Base-by-base conservation (phyloP, 2,888 invertebrate species). In the Crocallis elinguaria region DNA sequence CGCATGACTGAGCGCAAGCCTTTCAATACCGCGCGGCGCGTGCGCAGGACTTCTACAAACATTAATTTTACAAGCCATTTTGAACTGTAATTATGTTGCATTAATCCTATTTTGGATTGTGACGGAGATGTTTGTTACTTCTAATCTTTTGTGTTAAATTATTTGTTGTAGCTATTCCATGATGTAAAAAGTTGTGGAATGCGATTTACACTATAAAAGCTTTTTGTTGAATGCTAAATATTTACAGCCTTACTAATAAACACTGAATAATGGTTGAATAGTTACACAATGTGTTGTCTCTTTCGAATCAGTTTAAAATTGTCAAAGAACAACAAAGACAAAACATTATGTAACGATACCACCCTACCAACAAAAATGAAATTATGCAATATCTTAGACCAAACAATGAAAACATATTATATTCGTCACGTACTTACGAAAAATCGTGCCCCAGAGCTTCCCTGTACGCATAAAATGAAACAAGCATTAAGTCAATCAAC, bases 1-100 rank as follows among this genome's bases (percentile, higher is more conserved):
- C 63, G 73, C 66, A 67, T 68, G 71, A 70, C 64, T 69, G 63
- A 63, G 57, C 67, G 54, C 37, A 45, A n/a, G 60, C 71, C 71
- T 75, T 76, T 72, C 68, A 53, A 71, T 66, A 67, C 57, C 63
- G 49, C 57, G 57, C 67, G 67, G 57, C 63, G 49, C 57, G 57
- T 57, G 14, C 48, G 32, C 42, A 46, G 29, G 12, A 16, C 12
- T 14, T 45, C 16, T 16, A 27, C 12, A 3, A 25, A 19, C 12
- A 25, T 37, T 38, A 9, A 37, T 17, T 52, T 13, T 9, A 21
- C 27, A 21, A 30, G 8, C 1, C 5, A 49, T 16, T 41, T 42
- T 39, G 17, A 29, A 33, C 37, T 43, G 11, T 36, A 35, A 12
- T 5, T 17, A 4, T 17, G 4, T 17, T 9, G 2, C 8, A 35